Evolutionary conservation across 2,113 vertebrate genomes (phyloP), one percentile per base, ranked within the genome.

Genomic region (Perognathus longimembris): DNA sequence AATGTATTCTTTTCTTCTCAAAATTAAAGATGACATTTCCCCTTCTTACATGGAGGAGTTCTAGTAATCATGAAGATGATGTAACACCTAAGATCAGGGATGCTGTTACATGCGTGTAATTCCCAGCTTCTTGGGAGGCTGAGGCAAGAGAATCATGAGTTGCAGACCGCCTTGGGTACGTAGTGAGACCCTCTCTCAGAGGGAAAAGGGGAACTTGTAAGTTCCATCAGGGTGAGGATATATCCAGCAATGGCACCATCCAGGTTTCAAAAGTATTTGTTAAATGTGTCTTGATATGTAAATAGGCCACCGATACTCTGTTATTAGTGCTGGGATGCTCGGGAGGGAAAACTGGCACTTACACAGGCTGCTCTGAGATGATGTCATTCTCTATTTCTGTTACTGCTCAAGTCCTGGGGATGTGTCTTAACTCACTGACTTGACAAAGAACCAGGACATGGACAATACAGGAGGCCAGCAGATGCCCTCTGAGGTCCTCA

Each of bases 1-100:
- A 84, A 83, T 90, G 78, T 5, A 67, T 88, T 95, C 4, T 32
- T 30, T 85, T 28, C 30, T 26, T 74, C 75, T 95, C 59, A 90
- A 24, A 88, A 83, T 12, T 40, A 45, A 93, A 76, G n/a, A 85
- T 63, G 10, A 63, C 69, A 4, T 45, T n/a, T 40, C n/a, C 28
- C 3, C 7, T 78, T 76, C 9, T 69, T 78, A 50, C 17, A 1
- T 34, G 54, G 61, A 73, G 26, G 57, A 73, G 18, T 5, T 74
- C n/a, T 4, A 57, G 57, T 57, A 21, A 38, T 34, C 63, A 57
- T 82, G 30, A 76, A 64, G 34, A 38, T 82, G 32, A 54, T 54
- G 50, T 54, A 54, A 54, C 50, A 84, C 75, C 34, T 34, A 12
- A 26, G 10, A 36, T 9, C 59, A 61, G 24, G 11, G 21, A 24